Conservation (phyloP, 2,888 invertebrate species). For the Alentia gelatinosa region DNA sequence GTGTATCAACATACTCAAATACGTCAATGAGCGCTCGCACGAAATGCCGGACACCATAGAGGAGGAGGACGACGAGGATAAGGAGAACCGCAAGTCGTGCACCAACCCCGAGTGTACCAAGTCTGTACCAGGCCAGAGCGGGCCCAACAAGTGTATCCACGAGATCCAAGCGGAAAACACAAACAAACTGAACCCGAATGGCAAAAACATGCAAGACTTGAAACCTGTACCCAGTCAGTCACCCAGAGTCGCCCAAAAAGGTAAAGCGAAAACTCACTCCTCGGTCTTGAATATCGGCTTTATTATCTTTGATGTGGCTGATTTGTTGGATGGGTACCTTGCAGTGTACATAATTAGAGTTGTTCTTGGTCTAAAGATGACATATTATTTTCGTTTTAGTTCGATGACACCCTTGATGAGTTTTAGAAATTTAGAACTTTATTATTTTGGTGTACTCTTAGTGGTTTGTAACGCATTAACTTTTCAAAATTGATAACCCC, state of each 20-base stretch:
- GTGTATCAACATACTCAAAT: conserved; percentile 91
- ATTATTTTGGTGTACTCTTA: not conserved
- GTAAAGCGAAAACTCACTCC: too few relatives aligned
- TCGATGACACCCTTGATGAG: not conserved
- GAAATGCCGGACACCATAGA: conserved; percentile 2
- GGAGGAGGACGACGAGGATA: conserved; percentile 42
- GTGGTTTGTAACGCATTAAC: not conserved
- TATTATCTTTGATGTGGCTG: not conserved
- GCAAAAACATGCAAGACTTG: not conserved
- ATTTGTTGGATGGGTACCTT: too few relatives aligned
- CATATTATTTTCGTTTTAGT: too few relatives aligned
- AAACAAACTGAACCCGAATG: not conserved
- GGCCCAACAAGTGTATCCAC: conserved; percentile 71
- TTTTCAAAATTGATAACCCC: not conserved
- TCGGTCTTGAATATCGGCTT: not conserved
- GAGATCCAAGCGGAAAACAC: not conserved
- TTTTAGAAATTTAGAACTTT: not conserved
- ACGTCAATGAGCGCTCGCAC: conserved; percentile 84
- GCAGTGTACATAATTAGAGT: too few relatives aligned
- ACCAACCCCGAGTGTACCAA: conserved; percentile 73
- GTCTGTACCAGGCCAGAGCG: conserved; percentile 67
- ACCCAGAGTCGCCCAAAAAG: conserved; percentile 6
- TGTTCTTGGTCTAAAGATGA: too few relatives aligned
- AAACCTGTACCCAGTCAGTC: conserved; percentile 18
- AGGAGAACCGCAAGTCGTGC: conserved; percentile 63